A percentile compares a stretch with the other conserved stretches of the same genome.
phyloP scores from a whole-genome alignment of 2,797 vertebrate species.

The Sebastes umbrosus region DNA sequence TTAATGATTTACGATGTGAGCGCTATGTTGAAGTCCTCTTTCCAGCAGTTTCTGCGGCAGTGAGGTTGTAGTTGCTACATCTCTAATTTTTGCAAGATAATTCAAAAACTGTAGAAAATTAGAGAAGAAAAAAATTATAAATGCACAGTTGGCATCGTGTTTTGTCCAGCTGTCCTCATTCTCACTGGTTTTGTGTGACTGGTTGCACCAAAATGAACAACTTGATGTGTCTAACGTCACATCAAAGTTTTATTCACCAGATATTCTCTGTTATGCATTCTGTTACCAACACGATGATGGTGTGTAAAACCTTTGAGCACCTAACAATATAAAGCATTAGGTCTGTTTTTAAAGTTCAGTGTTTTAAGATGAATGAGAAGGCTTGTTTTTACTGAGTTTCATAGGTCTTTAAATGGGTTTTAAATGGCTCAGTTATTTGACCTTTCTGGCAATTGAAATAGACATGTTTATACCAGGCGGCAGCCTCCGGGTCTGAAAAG shows the following conservation, averaged over 20 bases:
- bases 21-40: background rate
- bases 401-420: background rate
- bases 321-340: background rate
- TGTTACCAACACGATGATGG: background rate
- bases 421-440: background rate
- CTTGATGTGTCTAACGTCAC: background rate
- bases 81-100: background rate
- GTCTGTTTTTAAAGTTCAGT: background rate
- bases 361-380: background rate
- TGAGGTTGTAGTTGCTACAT: background rate
- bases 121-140: background rate
- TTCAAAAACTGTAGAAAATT: background rate
- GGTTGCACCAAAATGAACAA: background rate
- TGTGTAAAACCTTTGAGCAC: background rate
- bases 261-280: background rate
- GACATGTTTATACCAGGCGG: background rate
- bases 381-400: background rate
- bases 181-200: background rate
- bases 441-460: background rate
- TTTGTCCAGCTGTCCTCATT: constrained; percentile 25
- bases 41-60: background rate
- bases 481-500: no score
- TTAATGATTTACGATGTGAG: constrained; percentile 9
- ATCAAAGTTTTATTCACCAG: background rate
- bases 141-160: constrained; percentile 5